phyloP scores from a whole-genome alignment of 2,797 vertebrate species.

The Pterois miles region DNA sequence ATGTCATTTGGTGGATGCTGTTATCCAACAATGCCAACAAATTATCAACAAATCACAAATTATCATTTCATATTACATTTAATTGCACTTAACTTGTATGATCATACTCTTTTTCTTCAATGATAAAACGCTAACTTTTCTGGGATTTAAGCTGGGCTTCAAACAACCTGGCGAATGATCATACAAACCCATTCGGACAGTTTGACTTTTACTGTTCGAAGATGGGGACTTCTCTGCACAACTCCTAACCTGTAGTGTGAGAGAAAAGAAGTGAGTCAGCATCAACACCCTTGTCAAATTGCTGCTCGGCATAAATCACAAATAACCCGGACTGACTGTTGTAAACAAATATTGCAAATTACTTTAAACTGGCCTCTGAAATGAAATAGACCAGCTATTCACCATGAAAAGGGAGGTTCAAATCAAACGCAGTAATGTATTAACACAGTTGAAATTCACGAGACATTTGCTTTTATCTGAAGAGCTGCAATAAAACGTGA shows the following conservation, averaged over 20 bases:
- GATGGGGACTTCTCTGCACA: neutral
- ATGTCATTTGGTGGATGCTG: neutral
- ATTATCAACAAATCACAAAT: too few species aligned
- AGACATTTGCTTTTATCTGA: neutral
- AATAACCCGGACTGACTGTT: slow-evolving; percentile 23
- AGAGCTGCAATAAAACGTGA: neutral
- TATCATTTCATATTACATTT: neutral
- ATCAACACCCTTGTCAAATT: slow-evolving; percentile 32
- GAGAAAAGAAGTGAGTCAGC: slow-evolving; percentile 17
- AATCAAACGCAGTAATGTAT: neutral
- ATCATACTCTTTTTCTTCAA: neutral
- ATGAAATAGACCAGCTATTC: slow-evolving; percentile 7
- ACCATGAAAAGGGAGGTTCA: slow-evolving; percentile 7
- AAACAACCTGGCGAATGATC: slow-evolving; percentile 12
- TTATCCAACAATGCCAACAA: neutral
- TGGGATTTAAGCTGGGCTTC: neutral
- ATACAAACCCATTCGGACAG: slow-evolving; percentile 15
- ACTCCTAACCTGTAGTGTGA: neutral
- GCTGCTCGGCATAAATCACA: neutral
- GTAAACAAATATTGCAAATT: slow-evolving; percentile 20
- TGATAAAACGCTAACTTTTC: neutral
- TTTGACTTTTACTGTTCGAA: slow-evolving; percentile 21
- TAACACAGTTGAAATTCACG: slow-evolving; percentile 1
- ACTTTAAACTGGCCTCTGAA: slow-evolving; percentile 30
- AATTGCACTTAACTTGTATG: neutral